Base-by-base conservation (phyloP, 2,113 vertebrate genomes). In the Myotis davidii region DNA sequence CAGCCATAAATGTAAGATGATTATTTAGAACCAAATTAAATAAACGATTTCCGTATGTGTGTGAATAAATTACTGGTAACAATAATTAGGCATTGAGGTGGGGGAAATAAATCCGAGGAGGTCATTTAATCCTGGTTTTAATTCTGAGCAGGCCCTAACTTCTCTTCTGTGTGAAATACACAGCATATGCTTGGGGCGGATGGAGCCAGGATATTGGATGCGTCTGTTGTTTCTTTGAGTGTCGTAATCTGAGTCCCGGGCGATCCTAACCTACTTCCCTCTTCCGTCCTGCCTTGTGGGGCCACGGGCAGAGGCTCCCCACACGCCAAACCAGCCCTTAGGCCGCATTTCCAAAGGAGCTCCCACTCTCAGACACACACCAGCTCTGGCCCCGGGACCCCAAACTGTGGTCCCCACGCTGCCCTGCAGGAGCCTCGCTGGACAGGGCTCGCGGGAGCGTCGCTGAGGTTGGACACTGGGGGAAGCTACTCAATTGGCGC, bases 21-120 rank as follows among this genome's bases (percentile, higher is more conserved):
- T 25, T 73, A 74, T 81, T 78, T 39, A 54, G 42, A 29, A 6
- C 37, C 34, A 48, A 88, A 25, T 88, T 88, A 88, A 74, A 61
- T 48, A 8, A 45, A 39, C 20, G 5, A 23, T 77, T 37, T 54
- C 12, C 13, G 21, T 56, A 56, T 25, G 12, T 25, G 21, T 37
- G 50, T 79, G 20, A 79, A 34, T 11, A n/a, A 64, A 45, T 21
- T 48, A 20, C 6, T n/a, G 32, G 54, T 74, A 29, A 34, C 48
- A 37, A 10, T 61, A 32, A 56, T 17, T 88, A 61, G 45, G 70
- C 74, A 52, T 1, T 39, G 87, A 52, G 17, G 25, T 16, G 5
- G 8, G 18, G 17, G 3, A 50, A 89, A 52, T 21, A 78, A 52
- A 27, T 23, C 87, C 37, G 25, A 78, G n/a, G 14, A 54, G n/a